These are phyloP conservation scores for Cheilosia scutellata DNA, from an alignment of 2,888 invertebrate genomes.

Conservation along the genomic window DNA sequence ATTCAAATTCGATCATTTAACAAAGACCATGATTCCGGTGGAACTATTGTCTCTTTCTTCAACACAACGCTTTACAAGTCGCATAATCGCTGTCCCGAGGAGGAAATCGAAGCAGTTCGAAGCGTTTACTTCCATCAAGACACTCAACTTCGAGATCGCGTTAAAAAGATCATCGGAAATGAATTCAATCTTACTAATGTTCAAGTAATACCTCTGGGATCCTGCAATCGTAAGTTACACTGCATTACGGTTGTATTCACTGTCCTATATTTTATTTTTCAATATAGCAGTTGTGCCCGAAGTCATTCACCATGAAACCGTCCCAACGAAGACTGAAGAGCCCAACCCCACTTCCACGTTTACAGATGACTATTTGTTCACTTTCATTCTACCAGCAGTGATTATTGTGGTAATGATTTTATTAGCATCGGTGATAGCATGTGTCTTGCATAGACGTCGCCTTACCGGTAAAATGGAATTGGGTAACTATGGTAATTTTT, in stretches of 20 bases:
- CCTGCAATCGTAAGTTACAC: constrained; percentile 85
- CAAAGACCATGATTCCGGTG: constrained; percentile 84
- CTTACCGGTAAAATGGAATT: constrained; percentile 94
- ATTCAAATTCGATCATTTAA: constrained; percentile 90
- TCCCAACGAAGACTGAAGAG: constrained; percentile 81
- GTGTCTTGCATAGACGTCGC: constrained; percentile 92
- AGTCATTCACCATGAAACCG: constrained; percentile 80
- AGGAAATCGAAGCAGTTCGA: constrained; percentile 90
- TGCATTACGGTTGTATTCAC: not conserved
- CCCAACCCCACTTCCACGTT: constrained; percentile 84
- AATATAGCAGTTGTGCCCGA: constrained; percentile 79
- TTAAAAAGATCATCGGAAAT: constrained; percentile 86
- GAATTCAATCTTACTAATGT: constrained; percentile 87
- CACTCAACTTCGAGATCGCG: constrained; percentile 84
- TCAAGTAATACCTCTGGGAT: constrained; percentile 85
- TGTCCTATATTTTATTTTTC: constrained; percentile 19
- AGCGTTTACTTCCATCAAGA: constrained; percentile 89
- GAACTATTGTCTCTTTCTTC: constrained; percentile 90
- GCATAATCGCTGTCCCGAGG: constrained; percentile 88
- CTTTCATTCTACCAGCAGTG: constrained; percentile 94
- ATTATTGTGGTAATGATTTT: constrained; percentile 95
- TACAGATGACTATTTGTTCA: constrained; percentile 89
- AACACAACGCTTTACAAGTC: constrained; percentile 88
- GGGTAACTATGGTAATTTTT: constrained; percentile 81
- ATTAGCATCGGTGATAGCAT: constrained; percentile 94